Base-by-base conservation (phyloP, 2,888 invertebrate species). In the Tyria jacobaeae region DNA sequence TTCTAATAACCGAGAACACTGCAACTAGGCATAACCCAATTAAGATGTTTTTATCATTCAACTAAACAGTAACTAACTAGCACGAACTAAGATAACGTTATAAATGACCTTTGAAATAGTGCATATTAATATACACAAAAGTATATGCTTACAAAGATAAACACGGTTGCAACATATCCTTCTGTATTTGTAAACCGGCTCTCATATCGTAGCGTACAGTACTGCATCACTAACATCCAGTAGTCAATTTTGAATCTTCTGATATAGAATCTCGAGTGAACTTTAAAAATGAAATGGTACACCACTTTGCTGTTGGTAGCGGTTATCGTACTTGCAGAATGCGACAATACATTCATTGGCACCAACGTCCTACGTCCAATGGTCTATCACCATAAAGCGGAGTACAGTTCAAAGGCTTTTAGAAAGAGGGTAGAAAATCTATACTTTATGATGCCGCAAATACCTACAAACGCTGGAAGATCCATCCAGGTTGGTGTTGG, bases 291-390 rank as follows among this genome's bases (percentile, higher is more conserved):
- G 86, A 88, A 79, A 65, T 62, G 78, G n/a, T 74, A 64, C n/a
- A 59, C 71, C 7, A 12, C 78, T 2, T 48, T 71, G 0, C 71
- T 82, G 47, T 39, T 86, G 24, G 57, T 87, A 0, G 77, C 80
- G 0, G 68, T 65, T 0, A 58, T 87, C 0, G 82, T 81, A 0
- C 57, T 81, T 6, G 86, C 84, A 2, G 81, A 90, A 56, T 84
- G 90, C 70, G 64, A 69, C 0, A 87, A 90, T 60, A 83, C 83
- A 0, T 91, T 91, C 50, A 25, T 89, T 39, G 91, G 91, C 0
- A 88, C 89, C 0, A 91, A 74, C 64, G 82, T 89, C 0, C 25
- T 62, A 2, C 76, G 87, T 17, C 81, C 82, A 0, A 5, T 84
- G 53, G 75, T 88, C 0, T 85, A 81, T 39, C 86, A 88, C 25